A percentile compares a stretch with the other conserved stretches of the same genome.
phyloP scores from a whole-genome alignment of 2,888 invertebrate species.

The Eupithecia vulgata region DNA sequence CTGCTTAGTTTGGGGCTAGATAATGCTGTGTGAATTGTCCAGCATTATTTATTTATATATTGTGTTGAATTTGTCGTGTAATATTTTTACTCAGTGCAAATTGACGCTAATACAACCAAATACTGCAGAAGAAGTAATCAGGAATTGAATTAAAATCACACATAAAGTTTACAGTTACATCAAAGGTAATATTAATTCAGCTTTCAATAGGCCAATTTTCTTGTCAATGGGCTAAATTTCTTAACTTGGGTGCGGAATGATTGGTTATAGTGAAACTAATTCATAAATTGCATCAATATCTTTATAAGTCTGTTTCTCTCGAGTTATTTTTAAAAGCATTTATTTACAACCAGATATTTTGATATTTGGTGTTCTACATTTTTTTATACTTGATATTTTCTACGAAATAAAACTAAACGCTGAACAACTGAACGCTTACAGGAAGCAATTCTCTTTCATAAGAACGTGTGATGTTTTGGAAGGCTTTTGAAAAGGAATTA shows the following conservation, averaged over 20 bases:
- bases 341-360: neutral
- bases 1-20: no score
- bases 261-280: conserved; percentile 10
- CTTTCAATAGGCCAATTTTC: conserved; percentile 19
- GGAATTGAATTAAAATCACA: neutral
- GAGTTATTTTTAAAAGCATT: neutral
- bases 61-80: neutral
- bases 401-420: no score
- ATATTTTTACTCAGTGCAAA: neutral
- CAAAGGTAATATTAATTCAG: neutral
- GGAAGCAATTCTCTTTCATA: no score
- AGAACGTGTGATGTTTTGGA: neutral
- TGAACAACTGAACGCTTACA: no score
- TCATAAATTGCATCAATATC: conserved; percentile 1
- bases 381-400: no score
- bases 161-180: neutral
- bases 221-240: conserved; percentile 9
- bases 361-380: neutral
- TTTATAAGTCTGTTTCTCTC: neutral
- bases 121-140: neutral
- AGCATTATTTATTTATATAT: no score
- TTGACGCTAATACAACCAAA: neutral
- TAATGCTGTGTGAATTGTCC: no score
- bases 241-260: conserved; percentile 19
- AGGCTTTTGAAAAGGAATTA: neutral